Percentiles rank a stretch among this genome's conserved stretches.
Evolutionary conservation across 2,888 invertebrate genomes (phyloP).

Genomic region (Lepidocyrtoides sp.): DNA sequence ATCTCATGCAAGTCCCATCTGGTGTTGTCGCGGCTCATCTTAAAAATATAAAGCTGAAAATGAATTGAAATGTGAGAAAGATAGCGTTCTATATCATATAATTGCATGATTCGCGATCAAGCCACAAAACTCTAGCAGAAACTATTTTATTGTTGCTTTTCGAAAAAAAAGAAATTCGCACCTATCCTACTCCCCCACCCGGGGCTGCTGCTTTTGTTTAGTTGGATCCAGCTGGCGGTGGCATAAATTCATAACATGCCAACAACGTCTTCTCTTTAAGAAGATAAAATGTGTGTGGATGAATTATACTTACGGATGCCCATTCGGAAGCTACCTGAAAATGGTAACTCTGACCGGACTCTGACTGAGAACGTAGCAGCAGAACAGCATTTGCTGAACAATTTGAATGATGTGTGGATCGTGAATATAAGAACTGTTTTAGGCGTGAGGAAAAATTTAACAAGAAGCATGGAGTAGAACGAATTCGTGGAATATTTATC

Average conservation of each 20-base stretch:
- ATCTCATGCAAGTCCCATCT: neutral
- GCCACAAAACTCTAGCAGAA: neutral
- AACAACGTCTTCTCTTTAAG: neutral
- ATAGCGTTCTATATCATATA: neutral
- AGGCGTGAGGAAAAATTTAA: constrained; percentile 26
- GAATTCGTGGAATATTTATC: constrained; percentile 28
- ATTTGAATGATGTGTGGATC: neutral
- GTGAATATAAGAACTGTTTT: neutral
- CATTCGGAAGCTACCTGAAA: neutral
- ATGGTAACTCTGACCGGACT: neutral
- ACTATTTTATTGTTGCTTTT: neutral
- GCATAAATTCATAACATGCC: neutral
- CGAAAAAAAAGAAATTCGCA: constrained; percentile 57
- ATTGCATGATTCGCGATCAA: neutral
- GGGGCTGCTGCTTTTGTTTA: constrained; percentile 58
- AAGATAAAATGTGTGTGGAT: neutral
- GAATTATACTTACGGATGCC: neutral
- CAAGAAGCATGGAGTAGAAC: neutral
- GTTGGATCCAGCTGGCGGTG: constrained; percentile 31
- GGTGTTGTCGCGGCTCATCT: neutral
- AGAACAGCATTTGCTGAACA: neutral
- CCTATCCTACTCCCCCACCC: constrained; percentile 69
- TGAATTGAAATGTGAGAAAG: neutral
- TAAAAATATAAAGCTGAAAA: neutral
- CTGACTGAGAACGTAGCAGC: neutral